A percentile compares a stretch with the other conserved stretches of the same genome.
Evolutionary conservation across 1,140 invertebrate species (phyloP).

Genomic region (Dinothrombium tinctorium): DNA sequence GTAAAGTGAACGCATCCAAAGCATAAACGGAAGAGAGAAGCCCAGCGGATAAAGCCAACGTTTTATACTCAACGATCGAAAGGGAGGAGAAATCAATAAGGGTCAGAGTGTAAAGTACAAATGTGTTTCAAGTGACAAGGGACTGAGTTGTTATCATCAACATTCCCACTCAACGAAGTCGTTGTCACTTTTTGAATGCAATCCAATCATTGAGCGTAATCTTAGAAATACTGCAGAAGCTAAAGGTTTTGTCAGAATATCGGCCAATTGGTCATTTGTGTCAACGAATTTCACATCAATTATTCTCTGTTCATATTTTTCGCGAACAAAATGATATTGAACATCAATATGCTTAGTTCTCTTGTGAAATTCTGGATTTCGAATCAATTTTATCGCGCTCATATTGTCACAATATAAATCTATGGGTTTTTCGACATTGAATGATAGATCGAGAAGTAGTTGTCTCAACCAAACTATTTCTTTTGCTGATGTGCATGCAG

Average conservation of each 20-base stretch:
- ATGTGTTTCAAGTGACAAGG: too few relatives aligned
- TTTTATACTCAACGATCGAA: too few relatives aligned
- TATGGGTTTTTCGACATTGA: neutral
- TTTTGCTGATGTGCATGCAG: constrained; percentile 1
- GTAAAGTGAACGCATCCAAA: too few relatives aligned
- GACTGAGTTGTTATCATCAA: too few relatives aligned
- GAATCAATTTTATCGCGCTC: constrained; percentile 16
- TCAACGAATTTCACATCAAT: neutral
- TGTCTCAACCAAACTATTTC: constrained; percentile 5
- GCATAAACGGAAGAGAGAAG: too few relatives aligned
- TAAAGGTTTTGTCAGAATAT: constrained; percentile 20
- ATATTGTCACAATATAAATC: constrained; percentile 17
- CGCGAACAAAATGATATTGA: constrained; percentile 20
- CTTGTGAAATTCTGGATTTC: constrained; percentile 21
- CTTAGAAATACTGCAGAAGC: neutral
- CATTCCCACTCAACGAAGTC: constrained; percentile 2
- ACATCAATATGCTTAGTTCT: constrained; percentile 22
- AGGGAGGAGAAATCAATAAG: too few relatives aligned
- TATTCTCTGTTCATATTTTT: constrained; percentile 13
- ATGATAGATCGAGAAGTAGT: neutral
- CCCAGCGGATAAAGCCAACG: too few relatives aligned
- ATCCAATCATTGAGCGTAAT: neutral
- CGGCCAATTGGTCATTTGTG: constrained; percentile 17
- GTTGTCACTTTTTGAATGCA: neutral
- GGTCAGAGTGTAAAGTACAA: too few relatives aligned